Evolutionary conservation across 2,888 invertebrate species (phyloP).

Genomic region (Yponomeuta cagnagella): DNA sequence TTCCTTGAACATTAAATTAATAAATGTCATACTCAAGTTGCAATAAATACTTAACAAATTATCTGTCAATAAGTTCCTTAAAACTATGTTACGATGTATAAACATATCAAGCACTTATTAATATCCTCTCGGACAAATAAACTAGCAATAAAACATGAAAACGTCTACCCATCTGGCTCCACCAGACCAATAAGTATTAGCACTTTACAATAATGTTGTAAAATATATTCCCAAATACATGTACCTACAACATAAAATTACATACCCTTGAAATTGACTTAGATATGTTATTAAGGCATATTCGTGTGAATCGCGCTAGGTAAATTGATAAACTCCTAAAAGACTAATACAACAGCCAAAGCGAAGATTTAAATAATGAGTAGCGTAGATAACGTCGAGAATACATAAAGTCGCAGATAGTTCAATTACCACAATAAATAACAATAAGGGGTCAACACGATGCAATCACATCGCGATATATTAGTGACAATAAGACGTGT

Average conservation of each 20-base stretch:
- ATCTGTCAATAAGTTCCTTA: slow-evolving; percentile 64
- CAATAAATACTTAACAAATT: slow-evolving; percentile 71
- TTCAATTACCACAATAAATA: slow-evolving; percentile 8
- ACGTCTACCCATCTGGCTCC: slow-evolving; percentile 34
- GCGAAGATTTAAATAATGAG: slow-evolving; percentile 63
- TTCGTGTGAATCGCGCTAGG: slow-evolving; percentile 73
- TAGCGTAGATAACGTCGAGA: slow-evolving; percentile 38
- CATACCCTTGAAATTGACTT: slow-evolving; percentile 69
- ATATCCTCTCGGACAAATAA: slow-evolving; percentile 33
- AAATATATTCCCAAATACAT: slow-evolving; percentile 28
- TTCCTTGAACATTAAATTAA: slow-evolving; percentile 22
- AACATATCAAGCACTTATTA: slow-evolving; percentile 55
- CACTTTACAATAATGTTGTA: slow-evolving; percentile 22
- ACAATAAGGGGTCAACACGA: background rate
- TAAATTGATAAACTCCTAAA: slow-evolving; percentile 56
- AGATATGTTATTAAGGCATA: slow-evolving; percentile 75
- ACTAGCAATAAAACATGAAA: slow-evolving; percentile 38
- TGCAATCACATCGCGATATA: background rate
- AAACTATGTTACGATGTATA: slow-evolving; percentile 58
- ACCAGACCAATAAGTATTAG: slow-evolving; percentile 21
- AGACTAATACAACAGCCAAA: slow-evolving; percentile 72
- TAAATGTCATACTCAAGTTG: slow-evolving; percentile 48
- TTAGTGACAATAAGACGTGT: slow-evolving; percentile 35
- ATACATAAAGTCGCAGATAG: background rate
- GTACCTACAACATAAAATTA: slow-evolving; percentile 50